phyloP scores from a whole-genome alignment of 30 jellyfish, hydroid and myxozoan species.

The Pelagia noctiluca region DNA sequence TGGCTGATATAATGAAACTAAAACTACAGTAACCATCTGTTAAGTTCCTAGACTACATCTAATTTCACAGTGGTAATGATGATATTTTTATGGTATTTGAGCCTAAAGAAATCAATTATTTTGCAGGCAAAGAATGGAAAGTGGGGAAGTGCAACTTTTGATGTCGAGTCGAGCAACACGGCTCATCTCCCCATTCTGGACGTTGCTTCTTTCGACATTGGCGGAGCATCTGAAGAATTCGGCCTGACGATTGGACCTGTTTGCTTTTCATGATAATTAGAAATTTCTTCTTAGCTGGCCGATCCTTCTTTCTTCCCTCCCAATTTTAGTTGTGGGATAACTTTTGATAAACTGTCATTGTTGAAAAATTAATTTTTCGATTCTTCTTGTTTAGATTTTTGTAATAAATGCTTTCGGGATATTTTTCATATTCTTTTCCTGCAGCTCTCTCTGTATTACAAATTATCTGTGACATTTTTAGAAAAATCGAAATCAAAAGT shows the following conservation, averaged over 20 bases:
- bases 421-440: no score
- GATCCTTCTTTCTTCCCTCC: no score
- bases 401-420: no score
- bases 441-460: no score
- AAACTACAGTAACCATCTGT: background rate
- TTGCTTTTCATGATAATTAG: slow-evolving; percentile 76
- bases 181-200: slow-evolving; percentile 78
- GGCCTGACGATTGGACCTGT: slow-evolving; percentile 87
- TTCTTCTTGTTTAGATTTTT: no score
- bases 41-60: background rate
- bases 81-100: background rate
- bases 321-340: no score
- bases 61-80: background rate
- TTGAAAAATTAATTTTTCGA: no score
- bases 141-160: slow-evolving; percentile 36
- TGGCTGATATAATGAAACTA: background rate
- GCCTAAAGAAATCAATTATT: background rate
- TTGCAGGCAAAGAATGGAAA: slow-evolving; percentile 62
- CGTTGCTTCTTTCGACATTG: slow-evolving; percentile 76
- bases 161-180: slow-evolving; percentile 26
- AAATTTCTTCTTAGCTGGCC: no score
- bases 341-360: no score
- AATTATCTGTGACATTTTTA: no score
- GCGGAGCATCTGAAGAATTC: slow-evolving; percentile 65
- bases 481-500: no score